phyloP scores from a whole-genome alignment of 1,140 invertebrate species.

The Drosophila sp. region DNA sequence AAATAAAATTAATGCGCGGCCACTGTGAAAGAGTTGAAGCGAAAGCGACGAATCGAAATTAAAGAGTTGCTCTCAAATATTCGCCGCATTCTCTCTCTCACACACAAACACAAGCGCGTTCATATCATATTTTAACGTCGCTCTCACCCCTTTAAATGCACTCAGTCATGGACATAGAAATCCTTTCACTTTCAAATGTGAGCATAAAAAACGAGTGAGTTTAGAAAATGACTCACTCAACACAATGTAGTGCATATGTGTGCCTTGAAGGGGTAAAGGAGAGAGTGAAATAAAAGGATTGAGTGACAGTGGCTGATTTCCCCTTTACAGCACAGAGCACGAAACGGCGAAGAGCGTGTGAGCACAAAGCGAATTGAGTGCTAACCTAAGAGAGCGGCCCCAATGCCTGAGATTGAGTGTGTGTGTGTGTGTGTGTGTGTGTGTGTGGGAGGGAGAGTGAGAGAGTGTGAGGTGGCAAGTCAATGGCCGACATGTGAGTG shows the following conservation, averaged over 20 bases:
- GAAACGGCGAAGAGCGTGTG: conserved; percentile 21
- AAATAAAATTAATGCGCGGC: conserved; percentile 75
- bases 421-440: neutral
- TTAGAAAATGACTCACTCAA: conserved; percentile 63
- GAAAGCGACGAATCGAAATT: conserved; percentile 66
- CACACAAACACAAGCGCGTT: conserved; percentile 12
- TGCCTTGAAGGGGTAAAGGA: conserved; percentile 61
- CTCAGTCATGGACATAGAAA: conserved; percentile 28
- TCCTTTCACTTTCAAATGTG: conserved; percentile 72
- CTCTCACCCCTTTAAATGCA: conserved; percentile 58
- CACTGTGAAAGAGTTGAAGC: conserved; percentile 73
- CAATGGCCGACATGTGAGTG: conserved; percentile 67
- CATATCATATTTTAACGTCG: conserved; percentile 59
- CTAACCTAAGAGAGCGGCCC: conserved; percentile 53
- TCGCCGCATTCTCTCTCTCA: conserved; percentile 56
- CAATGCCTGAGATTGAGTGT: neutral
- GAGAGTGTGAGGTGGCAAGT: conserved; percentile 41
- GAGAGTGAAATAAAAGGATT: conserved; percentile 41
- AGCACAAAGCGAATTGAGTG: conserved; percentile 40
- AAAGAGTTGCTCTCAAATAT: conserved; percentile 62
- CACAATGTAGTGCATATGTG: conserved; percentile 26
- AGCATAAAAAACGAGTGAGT: conserved; percentile 51
- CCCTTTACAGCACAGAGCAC: conserved; percentile 67
- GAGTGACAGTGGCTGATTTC: conserved; percentile 41
- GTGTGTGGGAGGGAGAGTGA: conserved; percentile 7